Evolutionary conservation across 2,888 invertebrate genomes (phyloP).

Genomic region (Ectemnius lituratus): DNA sequence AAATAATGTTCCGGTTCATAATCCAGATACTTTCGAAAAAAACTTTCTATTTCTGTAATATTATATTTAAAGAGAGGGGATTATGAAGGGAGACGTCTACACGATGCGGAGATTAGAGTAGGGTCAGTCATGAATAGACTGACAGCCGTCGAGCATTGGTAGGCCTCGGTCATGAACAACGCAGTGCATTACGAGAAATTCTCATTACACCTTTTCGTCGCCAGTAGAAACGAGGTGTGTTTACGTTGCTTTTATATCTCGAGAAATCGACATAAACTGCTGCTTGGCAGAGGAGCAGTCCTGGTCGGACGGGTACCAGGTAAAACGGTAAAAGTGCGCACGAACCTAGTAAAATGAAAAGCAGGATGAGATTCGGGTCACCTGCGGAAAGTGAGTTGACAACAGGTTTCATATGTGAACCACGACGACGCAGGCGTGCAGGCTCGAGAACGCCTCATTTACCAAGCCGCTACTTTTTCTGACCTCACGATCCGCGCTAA

Average conservation of each 20-base stretch:
- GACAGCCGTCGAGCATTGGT: too few relatives aligned
- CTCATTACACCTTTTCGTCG: background rate
- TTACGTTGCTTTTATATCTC: conserved; percentile 19
- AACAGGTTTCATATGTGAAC: conserved; percentile 40
- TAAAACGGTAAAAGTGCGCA: conserved; percentile 61
- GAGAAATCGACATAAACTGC: conserved; percentile 29
- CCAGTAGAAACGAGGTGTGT: conserved; percentile 4
- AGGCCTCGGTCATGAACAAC: too few relatives aligned
- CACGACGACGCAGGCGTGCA: conserved; percentile 1
- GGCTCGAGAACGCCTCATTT: background rate
- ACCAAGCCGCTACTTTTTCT: background rate
- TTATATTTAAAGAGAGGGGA: too few relatives aligned
- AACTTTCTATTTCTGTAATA: too few relatives aligned
- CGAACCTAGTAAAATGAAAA: conserved; percentile 55
- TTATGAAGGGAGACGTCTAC: too few relatives aligned
- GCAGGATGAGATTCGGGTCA: conserved; percentile 64
- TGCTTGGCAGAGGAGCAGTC: conserved; percentile 36
- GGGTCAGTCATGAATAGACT: too few relatives aligned
- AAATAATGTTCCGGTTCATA: too few relatives aligned
- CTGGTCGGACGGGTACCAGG: conserved; percentile 24
- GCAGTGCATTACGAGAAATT: too few relatives aligned
- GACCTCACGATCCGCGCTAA: background rate
- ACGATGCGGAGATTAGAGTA: too few relatives aligned
- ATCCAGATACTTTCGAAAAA: too few relatives aligned
- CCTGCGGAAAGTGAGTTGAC: conserved; percentile 71